A percentile compares a stretch with the other conserved stretches of the same genome.
Conservation (phyloP, 2,113 vertebrate species). For the Urocolius indicus region DNA sequence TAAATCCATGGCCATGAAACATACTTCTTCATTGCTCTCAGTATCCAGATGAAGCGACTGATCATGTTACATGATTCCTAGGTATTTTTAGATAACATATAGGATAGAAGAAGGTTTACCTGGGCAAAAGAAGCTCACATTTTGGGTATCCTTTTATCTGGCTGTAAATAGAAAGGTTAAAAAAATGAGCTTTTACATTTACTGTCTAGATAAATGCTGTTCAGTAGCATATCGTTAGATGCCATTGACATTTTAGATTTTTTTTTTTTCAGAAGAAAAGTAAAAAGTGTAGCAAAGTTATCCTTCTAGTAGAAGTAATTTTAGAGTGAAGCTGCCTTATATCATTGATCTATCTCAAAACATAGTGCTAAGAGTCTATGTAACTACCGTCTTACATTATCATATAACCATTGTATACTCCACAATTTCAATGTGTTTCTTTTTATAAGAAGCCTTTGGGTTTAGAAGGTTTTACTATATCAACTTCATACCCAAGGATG, state of each 20-base stretch:
- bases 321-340: not conserved
- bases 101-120: not conserved
- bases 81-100: not conserved
- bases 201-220: not conserved
- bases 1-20: not conserved
- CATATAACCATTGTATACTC: not conserved
- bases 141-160: not conserved
- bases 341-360: not conserved
- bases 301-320: not conserved
- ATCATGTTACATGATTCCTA: not conserved
- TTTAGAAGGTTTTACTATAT: not conserved
- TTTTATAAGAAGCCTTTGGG: not conserved
- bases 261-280: not conserved
- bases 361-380: not conserved
- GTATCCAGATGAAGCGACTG: not conserved
- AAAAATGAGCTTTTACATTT: not conserved
- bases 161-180: not conserved
- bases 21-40: not conserved
- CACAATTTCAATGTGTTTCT: not conserved
- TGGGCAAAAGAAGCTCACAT: not conserved
- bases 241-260: not conserved
- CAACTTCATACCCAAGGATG: not conserved
- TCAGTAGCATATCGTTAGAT: not conserved
- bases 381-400: not conserved
- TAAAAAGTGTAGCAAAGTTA: not conserved